Evolutionary conservation across 30 jellyfish, hydroid and myxozoan species (phyloP).

Genomic region (Hydra vulgaris): DNA sequence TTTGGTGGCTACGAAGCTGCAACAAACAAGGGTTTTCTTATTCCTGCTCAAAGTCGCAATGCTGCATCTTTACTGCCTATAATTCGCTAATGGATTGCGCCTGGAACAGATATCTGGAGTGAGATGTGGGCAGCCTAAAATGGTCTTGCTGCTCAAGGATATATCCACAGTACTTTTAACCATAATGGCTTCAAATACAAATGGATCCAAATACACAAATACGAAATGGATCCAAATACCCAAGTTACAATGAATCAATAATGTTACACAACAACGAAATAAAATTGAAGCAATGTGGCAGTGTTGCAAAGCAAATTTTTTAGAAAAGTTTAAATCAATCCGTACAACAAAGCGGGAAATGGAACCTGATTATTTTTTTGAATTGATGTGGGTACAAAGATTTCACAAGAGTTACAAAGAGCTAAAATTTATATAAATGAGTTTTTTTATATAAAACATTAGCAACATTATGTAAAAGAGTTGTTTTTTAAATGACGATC

Average conservation of each 20-base stretch:
- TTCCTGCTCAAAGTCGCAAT: not conserved
- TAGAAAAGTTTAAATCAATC: not conserved
- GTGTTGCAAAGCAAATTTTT: conserved; percentile 2
- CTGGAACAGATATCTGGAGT: conserved; percentile 25
- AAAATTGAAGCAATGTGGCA: conserved; percentile 5
- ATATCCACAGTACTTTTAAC: no score
- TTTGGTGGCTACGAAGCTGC: conserved; percentile 26
- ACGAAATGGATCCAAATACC: conserved; percentile 19
- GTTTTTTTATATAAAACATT: not conserved
- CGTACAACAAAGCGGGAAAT: not conserved
- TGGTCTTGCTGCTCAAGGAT: conserved; percentile 2
- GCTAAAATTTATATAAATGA: no score
- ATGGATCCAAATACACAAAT: conserved; percentile 4
- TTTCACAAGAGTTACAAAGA: not conserved
- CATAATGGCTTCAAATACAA: conserved; percentile 17
- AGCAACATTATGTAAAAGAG: not conserved
- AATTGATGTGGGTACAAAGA: conserved; percentile 11
- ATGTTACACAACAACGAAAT: no score
- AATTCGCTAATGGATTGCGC: conserved; percentile 23
- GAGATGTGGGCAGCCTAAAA: conserved; percentile 44
- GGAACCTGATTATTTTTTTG: not conserved
- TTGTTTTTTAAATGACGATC: not conserved
- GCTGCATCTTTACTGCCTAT: conserved; percentile 32
- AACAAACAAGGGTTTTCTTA: conserved; percentile 1
- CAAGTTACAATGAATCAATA: not conserved